These are phyloP conservation scores for Drosophila kurseongensis DNA, from an alignment of 1,140 invertebrate genomes.

Conservation along the genomic window DNA sequence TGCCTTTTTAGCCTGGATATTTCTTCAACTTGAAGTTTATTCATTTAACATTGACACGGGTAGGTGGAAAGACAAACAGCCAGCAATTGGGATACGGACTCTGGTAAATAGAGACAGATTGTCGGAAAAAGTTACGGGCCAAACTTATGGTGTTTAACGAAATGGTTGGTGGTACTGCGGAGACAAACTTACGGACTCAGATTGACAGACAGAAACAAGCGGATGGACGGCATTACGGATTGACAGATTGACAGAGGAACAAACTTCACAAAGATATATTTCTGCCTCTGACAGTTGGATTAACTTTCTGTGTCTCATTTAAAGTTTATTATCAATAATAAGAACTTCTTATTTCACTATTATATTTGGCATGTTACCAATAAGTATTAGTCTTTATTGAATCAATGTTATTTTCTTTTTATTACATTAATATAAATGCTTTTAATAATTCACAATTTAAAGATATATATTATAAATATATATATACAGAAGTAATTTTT, in stretches of 20 bases:
- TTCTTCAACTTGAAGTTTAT: slow-evolving; percentile 3
- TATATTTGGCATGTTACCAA: no score
- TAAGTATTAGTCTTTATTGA: no score
- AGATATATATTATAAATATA: no score
- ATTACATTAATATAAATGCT: no score
- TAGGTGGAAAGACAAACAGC: slow-evolving; percentile 29
- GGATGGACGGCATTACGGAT: slow-evolving; percentile 3
- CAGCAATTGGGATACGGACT: not conserved
- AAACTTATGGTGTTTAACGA: slow-evolving; percentile 19
- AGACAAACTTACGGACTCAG: not conserved
- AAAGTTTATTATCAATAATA: slow-evolving; percentile 7
- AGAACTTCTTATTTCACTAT: not conserved
- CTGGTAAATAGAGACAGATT: slow-evolving; percentile 31
- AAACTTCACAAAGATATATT: not conserved
- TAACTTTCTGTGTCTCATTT: not conserved
- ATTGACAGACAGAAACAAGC: slow-evolving; percentile 17
- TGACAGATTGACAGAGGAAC: slow-evolving; percentile 22
- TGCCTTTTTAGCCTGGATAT: not conserved
- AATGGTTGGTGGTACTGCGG: slow-evolving; percentile 3
- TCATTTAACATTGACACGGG: slow-evolving; percentile 6
- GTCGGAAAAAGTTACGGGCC: slow-evolving; percentile 14
- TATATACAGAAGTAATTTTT: no score
- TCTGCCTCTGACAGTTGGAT: slow-evolving; percentile 2
- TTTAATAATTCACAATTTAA: no score
- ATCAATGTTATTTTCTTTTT: no score